Evolutionary conservation across 2,113 vertebrate species (phyloP), one percentile per base, ranked within the genome.

Genomic region (Zosterops hypoxanthus): DNA sequence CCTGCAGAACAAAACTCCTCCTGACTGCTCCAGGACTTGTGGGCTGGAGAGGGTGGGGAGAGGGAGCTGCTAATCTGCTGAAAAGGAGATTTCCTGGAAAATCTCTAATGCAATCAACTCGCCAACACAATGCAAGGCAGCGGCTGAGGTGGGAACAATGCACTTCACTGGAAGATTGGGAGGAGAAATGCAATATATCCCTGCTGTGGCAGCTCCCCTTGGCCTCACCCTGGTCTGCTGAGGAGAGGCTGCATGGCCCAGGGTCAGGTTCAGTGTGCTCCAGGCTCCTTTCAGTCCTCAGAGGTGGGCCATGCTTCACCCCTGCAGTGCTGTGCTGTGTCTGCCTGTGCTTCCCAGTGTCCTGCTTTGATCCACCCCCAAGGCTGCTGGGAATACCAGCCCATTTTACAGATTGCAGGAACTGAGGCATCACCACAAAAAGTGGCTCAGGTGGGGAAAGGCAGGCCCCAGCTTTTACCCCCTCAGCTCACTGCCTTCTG

Each of bases 91-190:
- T 95, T 94, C 92, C 85, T 1, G 8, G 63, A 86, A 94, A 85
- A 55, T 25, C 85, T 79, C 69, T 88, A 29, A 82, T 46, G 69
- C 61, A 91, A 91, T 94, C 84, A 89, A 29, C 1, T 1, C 0
- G 0, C 17, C n/a, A 50, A n/a, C 36, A 78, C 87, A 88, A 75
- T 79, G 52, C 39, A 68, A 85, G 42, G n/a, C 8, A n/a, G 61
- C 68, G 70, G 50, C 13, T 5, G 0, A 0, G 2, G 22, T 8
- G 59, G 70, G 42, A 87, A n/a, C 59, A 63, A 44, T 1, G 0
- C 29, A n/a, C 42, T 73, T 77, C 0, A 0, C 31, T 39, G 52
- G 63, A 61, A 19, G 16, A 65, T n/a, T 5, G 2, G 33, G 8
- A 18, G n/a, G 34, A 75, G 79, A 76, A 68, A 60, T 24, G 29